These are phyloP conservation scores for Trachelus troglodyta DNA, from an alignment of 2,888 invertebrate genomes.

Conservation along the genomic window DNA sequence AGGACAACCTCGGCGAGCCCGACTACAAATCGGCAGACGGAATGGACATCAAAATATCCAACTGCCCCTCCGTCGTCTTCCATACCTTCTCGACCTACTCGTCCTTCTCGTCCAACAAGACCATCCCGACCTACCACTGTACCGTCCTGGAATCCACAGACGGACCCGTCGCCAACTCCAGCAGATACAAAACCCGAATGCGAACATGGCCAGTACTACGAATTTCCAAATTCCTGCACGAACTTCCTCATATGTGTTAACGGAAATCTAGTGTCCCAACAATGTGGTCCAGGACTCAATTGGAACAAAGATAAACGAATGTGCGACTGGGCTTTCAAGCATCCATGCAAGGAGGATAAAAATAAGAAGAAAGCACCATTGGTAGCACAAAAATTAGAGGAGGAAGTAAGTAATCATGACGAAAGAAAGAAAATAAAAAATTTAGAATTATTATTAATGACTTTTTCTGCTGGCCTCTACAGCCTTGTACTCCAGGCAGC, in stretches of 20 bases:
- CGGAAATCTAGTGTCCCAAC: constrained; percentile 75
- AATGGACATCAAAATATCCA: constrained; percentile 16
- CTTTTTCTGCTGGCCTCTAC: background rate
- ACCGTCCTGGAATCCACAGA: constrained; percentile 29
- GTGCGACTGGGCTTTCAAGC: constrained; percentile 81
- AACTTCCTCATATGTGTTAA: constrained; percentile 84
- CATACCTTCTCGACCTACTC: constrained; percentile 2
- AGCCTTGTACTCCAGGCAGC: constrained; percentile 52
- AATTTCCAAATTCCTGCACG: constrained; percentile 77
- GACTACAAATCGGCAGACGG: constrained; percentile 6
- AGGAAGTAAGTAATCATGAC: constrained; percentile 14
- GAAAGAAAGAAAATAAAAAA: constrained; percentile 17
- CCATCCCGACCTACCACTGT: constrained; percentile 33
- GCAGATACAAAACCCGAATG: constrained; percentile 64
- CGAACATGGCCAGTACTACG: constrained; percentile 79
- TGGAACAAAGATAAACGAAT: constrained; percentile 77
- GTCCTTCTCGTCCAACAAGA: constrained; percentile 21
- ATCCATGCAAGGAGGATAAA: constrained; percentile 45
- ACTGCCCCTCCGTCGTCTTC: background rate
- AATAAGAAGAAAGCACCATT: constrained; percentile 1
- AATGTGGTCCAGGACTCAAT: constrained; percentile 81
- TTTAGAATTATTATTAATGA: background rate
- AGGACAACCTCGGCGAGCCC: constrained; percentile 33
- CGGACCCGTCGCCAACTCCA: constrained; percentile 15
- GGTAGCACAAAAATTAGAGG: background rate